These are phyloP conservation scores for Pelusios castaneus DNA, from an alignment of 2,113 vertebrate genomes.

Conservation along the genomic window DNA sequence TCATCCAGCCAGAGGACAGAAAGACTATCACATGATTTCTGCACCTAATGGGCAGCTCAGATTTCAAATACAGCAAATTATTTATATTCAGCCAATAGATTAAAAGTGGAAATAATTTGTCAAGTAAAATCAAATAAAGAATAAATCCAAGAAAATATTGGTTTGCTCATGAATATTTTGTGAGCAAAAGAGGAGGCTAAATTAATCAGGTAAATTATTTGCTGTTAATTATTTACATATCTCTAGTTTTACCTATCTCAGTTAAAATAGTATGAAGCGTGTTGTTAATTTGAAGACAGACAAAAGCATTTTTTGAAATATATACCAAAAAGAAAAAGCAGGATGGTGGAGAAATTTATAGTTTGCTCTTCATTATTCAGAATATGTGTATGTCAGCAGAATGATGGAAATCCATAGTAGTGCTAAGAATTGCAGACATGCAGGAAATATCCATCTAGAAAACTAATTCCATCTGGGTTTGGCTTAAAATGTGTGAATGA, in stretches of 20 bases:
- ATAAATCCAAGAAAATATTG: background rate
- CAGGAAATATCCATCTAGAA: conserved; percentile 65
- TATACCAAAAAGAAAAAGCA: conserved; percentile 67
- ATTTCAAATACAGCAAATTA: background rate
- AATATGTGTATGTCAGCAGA: conserved; percentile 65
- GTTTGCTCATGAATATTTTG: background rate
- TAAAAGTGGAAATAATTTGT: background rate
- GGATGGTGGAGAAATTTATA: conserved; percentile 63
- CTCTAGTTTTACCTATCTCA: background rate
- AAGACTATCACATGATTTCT: background rate
- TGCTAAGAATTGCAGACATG: conserved; percentile 60
- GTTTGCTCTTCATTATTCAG: conserved; percentile 65
- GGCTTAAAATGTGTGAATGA: conserved; percentile 65
- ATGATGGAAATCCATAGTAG: conserved; percentile 49
- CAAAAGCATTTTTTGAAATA: conserved; percentile 38
- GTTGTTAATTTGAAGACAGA: conserved; percentile 55
- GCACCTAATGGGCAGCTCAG: background rate
- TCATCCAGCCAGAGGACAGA: background rate
- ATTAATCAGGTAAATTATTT: background rate
- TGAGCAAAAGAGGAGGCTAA: background rate
- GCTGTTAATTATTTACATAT: background rate
- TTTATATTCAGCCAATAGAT: background rate
- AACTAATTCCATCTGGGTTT: conserved; percentile 72
- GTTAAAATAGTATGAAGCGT: conserved; percentile 38
- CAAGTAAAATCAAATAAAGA: background rate